These are phyloP conservation scores for Meriones unguiculatus DNA, from an alignment of 2,113 vertebrate genomes.

Conservation along the genomic window DNA sequence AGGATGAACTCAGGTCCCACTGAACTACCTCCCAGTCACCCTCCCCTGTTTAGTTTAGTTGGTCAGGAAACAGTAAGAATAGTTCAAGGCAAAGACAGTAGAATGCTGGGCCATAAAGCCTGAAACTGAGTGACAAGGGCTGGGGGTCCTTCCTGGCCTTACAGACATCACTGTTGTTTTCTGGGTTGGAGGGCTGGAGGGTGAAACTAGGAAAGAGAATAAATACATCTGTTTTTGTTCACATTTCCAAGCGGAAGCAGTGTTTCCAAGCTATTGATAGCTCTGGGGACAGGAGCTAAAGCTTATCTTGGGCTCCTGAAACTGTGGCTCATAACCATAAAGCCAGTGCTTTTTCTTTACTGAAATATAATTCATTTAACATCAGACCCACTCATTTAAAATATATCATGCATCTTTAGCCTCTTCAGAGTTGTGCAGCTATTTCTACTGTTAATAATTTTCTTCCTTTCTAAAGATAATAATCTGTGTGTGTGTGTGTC, in stretches of 20 bases:
- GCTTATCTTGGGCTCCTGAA: not conserved
- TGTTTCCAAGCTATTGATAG: not conserved
- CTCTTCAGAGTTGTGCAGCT: not conserved
- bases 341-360: not conserved
- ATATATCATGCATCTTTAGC: not conserved
- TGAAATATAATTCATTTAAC: not conserved
- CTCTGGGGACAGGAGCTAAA: not conserved
- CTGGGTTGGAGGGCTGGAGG: not conserved
- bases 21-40: not conserved
- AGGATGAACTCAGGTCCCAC: not conserved
- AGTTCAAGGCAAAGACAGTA: not conserved
- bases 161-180: not conserved
- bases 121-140: not conserved
- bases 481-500: not conserved
- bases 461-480: not conserved
- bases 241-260: constrained; percentile 3
- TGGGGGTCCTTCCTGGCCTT: not conserved
- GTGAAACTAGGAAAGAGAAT: not conserved
- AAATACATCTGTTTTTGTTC: not conserved
- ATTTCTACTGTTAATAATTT: not conserved
- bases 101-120: not conserved
- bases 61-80: not conserved
- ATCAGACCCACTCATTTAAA: not conserved
- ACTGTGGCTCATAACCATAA: not conserved
- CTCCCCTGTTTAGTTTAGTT: not conserved